Evolutionary conservation across 2,888 invertebrate species (phyloP).

Genomic region (Troides oblongomaculatus): DNA sequence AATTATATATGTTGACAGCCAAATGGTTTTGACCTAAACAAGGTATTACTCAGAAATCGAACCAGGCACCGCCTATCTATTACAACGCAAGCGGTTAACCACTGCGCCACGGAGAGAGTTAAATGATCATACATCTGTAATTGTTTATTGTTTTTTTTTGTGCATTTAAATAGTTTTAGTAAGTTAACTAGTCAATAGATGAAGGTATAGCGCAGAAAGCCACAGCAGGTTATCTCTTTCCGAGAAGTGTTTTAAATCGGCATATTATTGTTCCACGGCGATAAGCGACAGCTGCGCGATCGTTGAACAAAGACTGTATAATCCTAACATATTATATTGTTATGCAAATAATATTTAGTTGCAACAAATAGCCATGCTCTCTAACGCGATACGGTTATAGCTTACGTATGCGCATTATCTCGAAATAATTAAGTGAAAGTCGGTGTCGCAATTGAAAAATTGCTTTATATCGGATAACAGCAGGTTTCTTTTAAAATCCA

Average conservation of each 20-base stretch:
- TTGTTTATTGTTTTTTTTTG: neutral
- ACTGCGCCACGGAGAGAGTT: too few species aligned
- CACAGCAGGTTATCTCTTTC: conserved; percentile 57
- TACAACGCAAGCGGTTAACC: too few species aligned
- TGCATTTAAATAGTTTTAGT: too few species aligned
- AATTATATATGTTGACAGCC: too few species aligned
- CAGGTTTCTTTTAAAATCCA: conserved; percentile 17
- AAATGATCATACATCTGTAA: too few species aligned
- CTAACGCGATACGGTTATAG: conserved; percentile 49
- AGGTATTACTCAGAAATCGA: too few species aligned
- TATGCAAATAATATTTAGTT: conserved; percentile 53
- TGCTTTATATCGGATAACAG: conserved; percentile 30
- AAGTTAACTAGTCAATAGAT: conserved; percentile 32
- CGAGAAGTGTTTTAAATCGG: conserved; percentile 65
- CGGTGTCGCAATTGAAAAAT: conserved; percentile 51
- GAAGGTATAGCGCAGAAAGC: conserved; percentile 43
- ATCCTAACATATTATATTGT: conserved; percentile 58
- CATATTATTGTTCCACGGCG: conserved; percentile 64
- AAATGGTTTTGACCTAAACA: too few species aligned
- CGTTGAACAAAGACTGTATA: conserved; percentile 69
- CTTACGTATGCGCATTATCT: conserved; percentile 61
- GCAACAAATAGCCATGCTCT: conserved; percentile 46
- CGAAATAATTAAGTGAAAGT: conserved; percentile 55
- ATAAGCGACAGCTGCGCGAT: conserved; percentile 72
- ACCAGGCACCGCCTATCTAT: too few species aligned